Conservation (phyloP, 2,797 vertebrate genomes). For the Halcyon chelicuti region DNA sequence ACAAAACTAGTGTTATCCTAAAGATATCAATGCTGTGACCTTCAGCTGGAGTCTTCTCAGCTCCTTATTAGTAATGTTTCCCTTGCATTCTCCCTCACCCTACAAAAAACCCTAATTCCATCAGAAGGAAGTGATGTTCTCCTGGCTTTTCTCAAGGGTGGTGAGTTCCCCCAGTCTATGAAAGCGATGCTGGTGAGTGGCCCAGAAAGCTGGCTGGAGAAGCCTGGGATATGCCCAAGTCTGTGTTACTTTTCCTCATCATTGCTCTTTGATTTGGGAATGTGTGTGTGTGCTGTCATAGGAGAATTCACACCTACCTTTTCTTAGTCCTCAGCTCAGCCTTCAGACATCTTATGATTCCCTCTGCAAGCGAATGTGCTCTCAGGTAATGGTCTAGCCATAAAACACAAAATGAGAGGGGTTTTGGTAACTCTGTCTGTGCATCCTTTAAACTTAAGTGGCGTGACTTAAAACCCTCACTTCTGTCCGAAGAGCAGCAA, state of each 20-base stretch:
- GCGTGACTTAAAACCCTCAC: not conserved
- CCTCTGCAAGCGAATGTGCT: not conserved
- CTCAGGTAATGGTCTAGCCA: not conserved
- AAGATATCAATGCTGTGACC: not conserved
- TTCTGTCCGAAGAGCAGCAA: conserved; percentile 28
- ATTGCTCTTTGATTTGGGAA: not conserved
- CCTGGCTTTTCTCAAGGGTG: not conserved
- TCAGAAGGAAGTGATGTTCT: not conserved
- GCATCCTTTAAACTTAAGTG: not conserved
- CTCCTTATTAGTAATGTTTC: not conserved
- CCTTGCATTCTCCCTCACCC: not conserved
- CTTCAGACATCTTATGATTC: not conserved
- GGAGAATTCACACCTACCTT: not conserved
- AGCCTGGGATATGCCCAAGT: not conserved
- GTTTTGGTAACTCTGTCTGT: not conserved
- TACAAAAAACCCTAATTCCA: not conserved
- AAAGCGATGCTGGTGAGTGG: not conserved
- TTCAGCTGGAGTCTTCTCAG: not conserved
- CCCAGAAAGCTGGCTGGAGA: not conserved
- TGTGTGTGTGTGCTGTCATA: not conserved
- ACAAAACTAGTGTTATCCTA: not conserved
- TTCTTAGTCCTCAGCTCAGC: not conserved
- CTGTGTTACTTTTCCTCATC: not conserved
- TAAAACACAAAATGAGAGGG: not conserved
- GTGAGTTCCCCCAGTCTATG: rapidly evolving